Conservation (phyloP, 2,888 invertebrate species). For the Volucella zonaria region DNA sequence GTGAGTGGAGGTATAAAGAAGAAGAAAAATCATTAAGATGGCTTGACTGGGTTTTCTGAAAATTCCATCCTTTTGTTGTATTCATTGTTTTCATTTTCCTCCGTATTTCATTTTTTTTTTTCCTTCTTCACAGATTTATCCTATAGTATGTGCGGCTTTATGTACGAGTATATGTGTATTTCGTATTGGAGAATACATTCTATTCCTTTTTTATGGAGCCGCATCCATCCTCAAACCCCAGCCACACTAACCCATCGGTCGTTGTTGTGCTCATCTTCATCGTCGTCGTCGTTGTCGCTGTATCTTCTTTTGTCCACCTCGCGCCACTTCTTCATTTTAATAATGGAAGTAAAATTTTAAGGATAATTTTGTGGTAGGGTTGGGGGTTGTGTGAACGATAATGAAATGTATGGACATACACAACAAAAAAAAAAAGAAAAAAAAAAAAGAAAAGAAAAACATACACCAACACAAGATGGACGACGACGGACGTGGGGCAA, state of each 20-base stretch:
- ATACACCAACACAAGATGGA: conserved; percentile 15
- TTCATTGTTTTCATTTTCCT: conserved; percentile 37
- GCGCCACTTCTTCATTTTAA: conserved; percentile 63
- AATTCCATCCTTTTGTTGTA: conserved; percentile 66
- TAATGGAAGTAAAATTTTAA: conserved; percentile 70
- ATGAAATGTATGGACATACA: conserved; percentile 36
- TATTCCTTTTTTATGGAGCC: conserved; percentile 25
- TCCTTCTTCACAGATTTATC: not conserved
- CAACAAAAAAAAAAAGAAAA: no score
- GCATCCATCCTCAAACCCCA: not conserved
- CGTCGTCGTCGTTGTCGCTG: conserved; percentile 21
- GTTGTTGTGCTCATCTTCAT: conserved; percentile 8
- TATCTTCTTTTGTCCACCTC: conserved; percentile 62
- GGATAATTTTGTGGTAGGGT: conserved; percentile 60
- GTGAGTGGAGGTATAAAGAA: conserved; percentile 45
- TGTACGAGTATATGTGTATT: conserved; percentile 38
- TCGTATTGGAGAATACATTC: conserved; percentile 42
- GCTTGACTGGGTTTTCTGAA: conserved; percentile 63
- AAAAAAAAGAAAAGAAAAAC: not conserved
- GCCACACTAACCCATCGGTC: conserved; percentile 12
- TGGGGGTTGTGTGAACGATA: conserved; percentile 27
- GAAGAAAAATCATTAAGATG: conserved; percentile 71
- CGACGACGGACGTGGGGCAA: conserved; percentile 10
- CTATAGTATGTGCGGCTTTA: not conserved
- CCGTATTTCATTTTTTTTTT: conserved; percentile 12